Conservation (phyloP, 2,113 vertebrate species). For the Gadus macrocephalus region DNA sequence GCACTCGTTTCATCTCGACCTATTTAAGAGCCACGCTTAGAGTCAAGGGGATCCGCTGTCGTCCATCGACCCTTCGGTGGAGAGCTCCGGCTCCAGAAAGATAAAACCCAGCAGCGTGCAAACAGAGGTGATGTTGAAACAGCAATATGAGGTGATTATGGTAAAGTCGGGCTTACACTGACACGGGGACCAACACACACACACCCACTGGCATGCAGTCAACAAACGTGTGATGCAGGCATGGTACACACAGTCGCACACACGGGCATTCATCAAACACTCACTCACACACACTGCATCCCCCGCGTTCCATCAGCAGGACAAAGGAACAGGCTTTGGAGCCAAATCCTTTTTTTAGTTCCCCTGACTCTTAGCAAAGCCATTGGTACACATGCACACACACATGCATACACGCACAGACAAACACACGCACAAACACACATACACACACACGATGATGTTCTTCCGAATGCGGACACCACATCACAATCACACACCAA, state of each 20-base stretch:
- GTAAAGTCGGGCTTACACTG: constrained; percentile 4
- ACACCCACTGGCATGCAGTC: background rate
- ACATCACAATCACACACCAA: no score
- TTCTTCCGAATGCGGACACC: no score
- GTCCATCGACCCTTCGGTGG: no score
- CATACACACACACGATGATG: background rate
- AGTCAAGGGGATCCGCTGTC: no score
- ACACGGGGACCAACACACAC: constrained; percentile 7
- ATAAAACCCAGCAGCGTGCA: background rate
- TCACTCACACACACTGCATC: background rate
- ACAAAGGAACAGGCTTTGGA: background rate
- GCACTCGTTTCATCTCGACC: no score
- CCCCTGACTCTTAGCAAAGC: no score
- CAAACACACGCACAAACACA: no score
- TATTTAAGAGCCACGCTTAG: no score
- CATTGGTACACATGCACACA: no score
- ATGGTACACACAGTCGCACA: constrained; percentile 34
- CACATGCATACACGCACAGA: no score
- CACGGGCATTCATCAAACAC: constrained; percentile 8
- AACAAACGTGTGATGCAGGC: constrained; percentile 42
- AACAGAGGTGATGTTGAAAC: constrained; percentile 28
- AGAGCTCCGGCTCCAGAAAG: background rate
- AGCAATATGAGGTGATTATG: constrained; percentile 29
- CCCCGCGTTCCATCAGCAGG: background rate
- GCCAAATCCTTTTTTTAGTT: no score